Evolutionary conservation across 2,797 vertebrate genomes (phyloP).

Genomic region (Alfaro cultratus): DNA sequence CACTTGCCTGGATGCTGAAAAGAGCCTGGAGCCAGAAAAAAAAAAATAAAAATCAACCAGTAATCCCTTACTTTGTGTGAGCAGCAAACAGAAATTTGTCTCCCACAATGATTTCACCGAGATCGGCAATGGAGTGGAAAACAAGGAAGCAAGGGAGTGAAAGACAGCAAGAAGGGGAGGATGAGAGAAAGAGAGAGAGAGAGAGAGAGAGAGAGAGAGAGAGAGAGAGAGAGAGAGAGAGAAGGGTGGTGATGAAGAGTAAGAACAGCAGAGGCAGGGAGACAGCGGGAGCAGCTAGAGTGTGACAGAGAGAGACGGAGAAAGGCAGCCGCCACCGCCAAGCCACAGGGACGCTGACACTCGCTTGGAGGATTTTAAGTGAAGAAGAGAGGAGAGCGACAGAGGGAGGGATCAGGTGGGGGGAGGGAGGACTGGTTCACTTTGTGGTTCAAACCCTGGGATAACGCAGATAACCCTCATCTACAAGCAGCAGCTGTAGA

Average conservation of each 20-base stretch:
- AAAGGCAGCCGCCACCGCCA: slow-evolving; percentile 66
- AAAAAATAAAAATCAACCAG: slow-evolving; percentile 77
- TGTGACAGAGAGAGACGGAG: slow-evolving; percentile 71
- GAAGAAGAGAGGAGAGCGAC: slow-evolving; percentile 70
- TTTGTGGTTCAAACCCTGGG: slow-evolving; percentile 65
- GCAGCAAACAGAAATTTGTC: slow-evolving; percentile 84
- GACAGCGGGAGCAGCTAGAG: slow-evolving; percentile 67
- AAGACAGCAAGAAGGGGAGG: slow-evolving; percentile 60
- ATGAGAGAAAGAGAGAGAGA: slow-evolving; percentile 33
- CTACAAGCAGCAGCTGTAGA: slow-evolving; percentile 85
- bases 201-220: slow-evolving; percentile 20
- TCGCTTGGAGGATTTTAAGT: slow-evolving; percentile 85
- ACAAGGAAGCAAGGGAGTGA: slow-evolving; percentile 76
- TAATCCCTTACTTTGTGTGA: slow-evolving; percentile 92
- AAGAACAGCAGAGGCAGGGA: slow-evolving; percentile 64
- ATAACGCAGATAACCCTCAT: slow-evolving; percentile 79
- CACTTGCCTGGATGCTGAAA: slow-evolving; percentile 91
- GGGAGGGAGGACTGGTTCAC: slow-evolving; percentile 57
- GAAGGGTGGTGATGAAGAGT: slow-evolving; percentile 54
- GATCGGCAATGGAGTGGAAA: slow-evolving; percentile 83
- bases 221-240: too few species aligned
- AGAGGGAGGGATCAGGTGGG: slow-evolving; percentile 69
- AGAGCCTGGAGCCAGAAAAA: slow-evolving; percentile 65
- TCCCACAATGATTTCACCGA: slow-evolving; percentile 83
- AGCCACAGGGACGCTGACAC: slow-evolving; percentile 86